Conservation (phyloP, 30 jellyfish, hydroid and myxozoan genomes). For the Hydractinia echinata region DNA sequence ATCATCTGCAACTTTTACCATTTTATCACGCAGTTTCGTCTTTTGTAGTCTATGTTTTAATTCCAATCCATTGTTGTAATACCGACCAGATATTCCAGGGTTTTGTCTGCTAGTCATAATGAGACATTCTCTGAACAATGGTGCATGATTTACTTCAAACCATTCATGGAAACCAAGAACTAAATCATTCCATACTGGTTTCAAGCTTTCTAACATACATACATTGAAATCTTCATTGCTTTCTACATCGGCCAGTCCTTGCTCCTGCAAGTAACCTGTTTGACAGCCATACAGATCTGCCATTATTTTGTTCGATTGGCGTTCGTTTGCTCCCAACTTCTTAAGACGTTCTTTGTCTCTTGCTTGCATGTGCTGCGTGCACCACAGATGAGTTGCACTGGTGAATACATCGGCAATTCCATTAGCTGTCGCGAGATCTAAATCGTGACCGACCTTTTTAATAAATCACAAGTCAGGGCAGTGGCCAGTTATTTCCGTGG, state of each 20-base stretch:
- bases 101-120: conserved; percentile 24
- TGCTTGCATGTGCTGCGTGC: too few relatives aligned
- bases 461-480: conserved; percentile 25
- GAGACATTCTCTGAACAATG: conserved; percentile 18
- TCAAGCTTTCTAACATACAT: conserved; percentile 3
- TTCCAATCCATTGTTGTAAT: conserved; percentile 7
- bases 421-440: conserved; percentile 42
- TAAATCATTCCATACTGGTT: conserved; percentile 36
- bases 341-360: too few relatives aligned
- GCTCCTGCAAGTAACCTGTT: too few relatives aligned
- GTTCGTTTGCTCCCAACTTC: too few relatives aligned
- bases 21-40: not conserved
- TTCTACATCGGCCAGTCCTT: conserved; percentile 14
- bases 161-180: conserved; percentile 42
- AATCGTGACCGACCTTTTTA: conserved; percentile 46
- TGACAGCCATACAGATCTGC: too few relatives aligned
- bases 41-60: not conserved
- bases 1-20: not conserved
- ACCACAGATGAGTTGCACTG: too few relatives aligned
- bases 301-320: too few relatives aligned
- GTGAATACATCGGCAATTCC: too few relatives aligned
- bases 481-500: conserved; percentile 21
- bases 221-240: not conserved
- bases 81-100: conserved; percentile 15
- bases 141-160: conserved; percentile 21